Base-by-base conservation (phyloP, 2,888 invertebrate genomes). In the Mamestra brassicae region DNA sequence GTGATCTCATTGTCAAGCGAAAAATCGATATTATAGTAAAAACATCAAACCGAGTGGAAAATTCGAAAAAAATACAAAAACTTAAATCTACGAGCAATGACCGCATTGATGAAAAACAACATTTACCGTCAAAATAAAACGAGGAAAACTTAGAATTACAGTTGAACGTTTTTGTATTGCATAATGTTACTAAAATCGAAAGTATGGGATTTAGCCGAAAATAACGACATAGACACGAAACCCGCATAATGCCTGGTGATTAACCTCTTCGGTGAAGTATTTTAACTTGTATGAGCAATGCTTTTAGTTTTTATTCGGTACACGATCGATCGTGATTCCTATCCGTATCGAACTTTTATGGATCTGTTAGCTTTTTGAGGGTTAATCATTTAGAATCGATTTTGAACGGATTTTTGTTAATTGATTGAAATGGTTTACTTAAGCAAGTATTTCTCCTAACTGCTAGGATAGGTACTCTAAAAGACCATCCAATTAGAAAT, bases 101-200 rank as follows among this genome's bases (percentile, higher is more conserved):
- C 84, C 87, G 84, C 65, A 47, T 71, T 74, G 78, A 77, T 76
- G 82, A 85, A 87, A 87, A 86, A 86, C 80, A 75, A 86, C 83
- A 80, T 63, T 62, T 80, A 85, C 73, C 77, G 34, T 57, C 64
- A 66, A 86, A 87, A 85, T 80, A 80, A 87, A 74, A 84, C 78
- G 65, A 79, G 86, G 63, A 79, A 71, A 84, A 84, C 85, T 83
- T 83, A 42, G 66, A 77, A 77, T 73, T 70, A 87, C 86, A 84
- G 88, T 88, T 85, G 81, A 88, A 85, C 84, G 87, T 89, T 89
- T 89, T 86, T 86, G 72, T 76, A 88, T 92, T 92, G 87, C 91
- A 85, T 91, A 92, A 92, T 87, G 81, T 83, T 81, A 80, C 74
- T 86, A 87, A 91, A 92, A 90, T 89, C 88, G 91, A 92, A 91